Conservation (phyloP, 2,888 invertebrate genomes). For the Drosophila percnosoma region DNA sequence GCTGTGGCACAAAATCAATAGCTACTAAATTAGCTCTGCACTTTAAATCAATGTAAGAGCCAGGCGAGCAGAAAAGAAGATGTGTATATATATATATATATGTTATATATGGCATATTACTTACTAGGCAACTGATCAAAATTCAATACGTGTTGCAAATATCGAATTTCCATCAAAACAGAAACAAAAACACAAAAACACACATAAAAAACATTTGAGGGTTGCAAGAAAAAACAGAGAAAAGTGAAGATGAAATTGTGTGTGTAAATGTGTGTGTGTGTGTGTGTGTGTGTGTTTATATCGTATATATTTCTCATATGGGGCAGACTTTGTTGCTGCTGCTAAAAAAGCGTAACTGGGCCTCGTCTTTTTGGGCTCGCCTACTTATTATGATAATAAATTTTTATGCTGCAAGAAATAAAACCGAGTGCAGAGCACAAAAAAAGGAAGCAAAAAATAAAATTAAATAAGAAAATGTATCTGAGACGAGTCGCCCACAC, state of each 20-base stretch:
- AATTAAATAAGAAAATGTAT: conserved; percentile 67
- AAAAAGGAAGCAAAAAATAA: conserved; percentile 24
- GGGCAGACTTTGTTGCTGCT: conserved; percentile 9
- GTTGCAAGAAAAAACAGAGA: conserved; percentile 47
- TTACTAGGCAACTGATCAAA: conserved; percentile 74
- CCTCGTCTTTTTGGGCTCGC: conserved; percentile 45
- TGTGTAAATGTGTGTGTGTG: not conserved
- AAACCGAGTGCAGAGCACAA: conserved; percentile 59
- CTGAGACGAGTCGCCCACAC: conserved; percentile 52
- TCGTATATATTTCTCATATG: conserved; percentile 29
- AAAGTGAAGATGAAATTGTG: conserved; percentile 6
- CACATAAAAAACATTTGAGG: conserved; percentile 73
- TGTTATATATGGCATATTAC: conserved; percentile 57
- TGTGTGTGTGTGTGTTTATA: not conserved
- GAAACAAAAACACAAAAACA: conserved; percentile 51
- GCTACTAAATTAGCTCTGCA: conserved; percentile 46
- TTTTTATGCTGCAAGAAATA: conserved; percentile 75
- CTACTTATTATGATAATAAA: conserved; percentile 79
- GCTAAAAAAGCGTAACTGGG: conserved; percentile 39
- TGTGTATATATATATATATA: conserved; percentile 11
- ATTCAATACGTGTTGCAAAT: conserved; percentile 79
- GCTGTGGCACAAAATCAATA: conserved; percentile 55
- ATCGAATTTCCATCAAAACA: conserved; percentile 81
- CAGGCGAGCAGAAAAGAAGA: conserved; percentile 1
- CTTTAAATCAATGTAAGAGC: conserved; percentile 65